phyloP scores from a whole-genome alignment of 2,113 vertebrate genomes.

The Tapirus terrestris region DNA sequence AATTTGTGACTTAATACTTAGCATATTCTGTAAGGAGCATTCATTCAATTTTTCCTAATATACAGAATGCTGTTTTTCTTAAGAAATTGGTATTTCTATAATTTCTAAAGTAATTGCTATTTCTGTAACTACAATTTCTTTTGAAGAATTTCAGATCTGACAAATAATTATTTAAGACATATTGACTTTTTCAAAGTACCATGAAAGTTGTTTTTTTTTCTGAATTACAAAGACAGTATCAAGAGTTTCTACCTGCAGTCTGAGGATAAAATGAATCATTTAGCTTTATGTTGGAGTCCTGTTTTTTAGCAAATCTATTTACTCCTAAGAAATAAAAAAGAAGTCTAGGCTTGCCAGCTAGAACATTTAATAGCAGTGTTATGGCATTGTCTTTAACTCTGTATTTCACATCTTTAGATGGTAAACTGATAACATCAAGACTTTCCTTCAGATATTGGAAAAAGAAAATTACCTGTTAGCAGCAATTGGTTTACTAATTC shows the following conservation, averaged over 20 bases:
- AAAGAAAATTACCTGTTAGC: background rate
- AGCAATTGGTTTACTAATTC: background rate
- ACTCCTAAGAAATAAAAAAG: background rate
- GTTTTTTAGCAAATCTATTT: background rate
- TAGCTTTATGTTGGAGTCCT: background rate
- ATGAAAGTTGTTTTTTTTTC: background rate
- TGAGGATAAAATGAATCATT: background rate
- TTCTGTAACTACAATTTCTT: background rate
- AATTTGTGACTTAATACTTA: background rate
- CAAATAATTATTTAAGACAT: background rate
- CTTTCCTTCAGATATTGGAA: background rate
- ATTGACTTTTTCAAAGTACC: background rate
- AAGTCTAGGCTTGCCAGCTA: background rate
- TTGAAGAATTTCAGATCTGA: background rate
- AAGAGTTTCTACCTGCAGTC: background rate
- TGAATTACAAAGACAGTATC: background rate
- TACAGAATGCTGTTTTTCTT: background rate
- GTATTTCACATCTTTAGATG: background rate
- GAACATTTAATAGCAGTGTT: background rate
- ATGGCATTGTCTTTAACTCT: background rate
- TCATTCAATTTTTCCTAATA: background rate
- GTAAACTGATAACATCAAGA: background rate
- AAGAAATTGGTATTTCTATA: background rate
- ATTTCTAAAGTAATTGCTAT: background rate
- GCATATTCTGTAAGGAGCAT: background rate